A percentile compares a stretch with the other conserved stretches of the same genome.
Evolutionary conservation across 1,140 invertebrate genomes (phyloP).

Genomic region (Acromyrmex echinatior): DNA sequence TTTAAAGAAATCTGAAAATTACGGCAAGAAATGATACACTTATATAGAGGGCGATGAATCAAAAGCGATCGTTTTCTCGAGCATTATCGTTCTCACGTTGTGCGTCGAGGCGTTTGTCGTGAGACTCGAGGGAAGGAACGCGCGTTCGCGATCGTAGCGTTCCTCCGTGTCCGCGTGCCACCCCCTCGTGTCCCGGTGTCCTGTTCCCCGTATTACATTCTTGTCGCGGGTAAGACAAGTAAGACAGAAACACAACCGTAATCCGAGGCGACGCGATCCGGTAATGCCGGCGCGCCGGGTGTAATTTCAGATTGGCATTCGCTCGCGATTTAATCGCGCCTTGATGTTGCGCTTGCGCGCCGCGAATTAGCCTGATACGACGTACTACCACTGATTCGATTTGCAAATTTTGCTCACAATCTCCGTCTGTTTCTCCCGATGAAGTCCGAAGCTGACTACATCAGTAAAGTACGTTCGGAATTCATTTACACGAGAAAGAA

Average conservation of each 20-base stretch:
- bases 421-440: neutral
- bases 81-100: constrained; percentile 35
- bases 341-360: constrained; percentile 63
- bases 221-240: constrained; percentile 78
- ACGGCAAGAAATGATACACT: neutral
- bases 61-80: constrained; percentile 31
- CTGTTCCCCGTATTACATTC: constrained; percentile 76
- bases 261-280: constrained; percentile 81
- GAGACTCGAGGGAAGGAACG: constrained; percentile 52
- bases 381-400: constrained; percentile 46
- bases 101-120: constrained; percentile 44
- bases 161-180: constrained; percentile 51
- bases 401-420: constrained; percentile 60
- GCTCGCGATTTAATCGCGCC: constrained; percentile 81
- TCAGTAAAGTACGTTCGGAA: neutral
- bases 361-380: constrained; percentile 45
- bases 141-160: neutral
- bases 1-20: neutral
- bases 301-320: constrained; percentile 85
- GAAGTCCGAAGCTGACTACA: neutral
- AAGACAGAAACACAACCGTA: constrained; percentile 80
- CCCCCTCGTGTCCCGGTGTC: constrained; percentile 66
- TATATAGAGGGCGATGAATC: neutral
- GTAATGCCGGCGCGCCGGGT: constrained; percentile 79
- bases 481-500: neutral